Conservation (phyloP, 64 coral and sea anemone genomes). For the Montipora cactus region DNA sequence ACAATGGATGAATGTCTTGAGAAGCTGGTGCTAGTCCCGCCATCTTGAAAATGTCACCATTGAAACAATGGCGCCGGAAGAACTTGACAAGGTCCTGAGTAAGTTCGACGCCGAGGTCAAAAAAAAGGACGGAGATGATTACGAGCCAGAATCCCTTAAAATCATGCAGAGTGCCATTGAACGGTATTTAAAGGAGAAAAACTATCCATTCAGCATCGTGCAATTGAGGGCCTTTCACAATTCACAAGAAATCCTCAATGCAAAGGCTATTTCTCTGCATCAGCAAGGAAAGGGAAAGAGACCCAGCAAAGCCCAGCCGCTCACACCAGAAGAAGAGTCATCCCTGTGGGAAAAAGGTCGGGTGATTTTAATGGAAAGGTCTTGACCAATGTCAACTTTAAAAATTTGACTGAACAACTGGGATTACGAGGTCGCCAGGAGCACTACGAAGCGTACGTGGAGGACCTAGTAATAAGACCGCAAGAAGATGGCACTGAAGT, state of each 20-base stretch:
- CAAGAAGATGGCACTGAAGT: conserved; percentile 49
- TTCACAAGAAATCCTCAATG: conserved; percentile 6
- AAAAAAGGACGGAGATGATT: conserved; percentile 53
- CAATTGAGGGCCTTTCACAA: not conserved
- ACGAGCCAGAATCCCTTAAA: conserved; percentile 63
- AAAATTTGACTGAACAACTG: too few relatives aligned
- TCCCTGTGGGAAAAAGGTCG: too few relatives aligned
- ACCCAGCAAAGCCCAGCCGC: too few relatives aligned
- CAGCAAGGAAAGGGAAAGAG: too few relatives aligned
- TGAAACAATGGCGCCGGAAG: not conserved
- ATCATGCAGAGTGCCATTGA: conserved; percentile 45
- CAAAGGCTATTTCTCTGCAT: not conserved
- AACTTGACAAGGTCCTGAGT: conserved; percentile 45
- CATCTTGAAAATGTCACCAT: conserved; percentile 9
- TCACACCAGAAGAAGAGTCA: too few relatives aligned
- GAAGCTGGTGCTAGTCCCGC: not conserved
- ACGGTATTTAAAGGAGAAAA: conserved; percentile 34
- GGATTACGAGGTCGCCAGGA: too few relatives aligned
- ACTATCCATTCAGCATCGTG: conserved; percentile 52
- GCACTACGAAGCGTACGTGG: not conserved
- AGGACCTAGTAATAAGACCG: not conserved
- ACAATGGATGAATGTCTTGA: conserved; percentile 49
- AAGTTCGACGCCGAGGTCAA: conserved; percentile 32
- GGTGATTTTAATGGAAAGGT: too few relatives aligned
- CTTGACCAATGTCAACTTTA: too few relatives aligned